phyloP scores from a whole-genome alignment of 2,113 vertebrate genomes.

The Eublepharis macularius region DNA sequence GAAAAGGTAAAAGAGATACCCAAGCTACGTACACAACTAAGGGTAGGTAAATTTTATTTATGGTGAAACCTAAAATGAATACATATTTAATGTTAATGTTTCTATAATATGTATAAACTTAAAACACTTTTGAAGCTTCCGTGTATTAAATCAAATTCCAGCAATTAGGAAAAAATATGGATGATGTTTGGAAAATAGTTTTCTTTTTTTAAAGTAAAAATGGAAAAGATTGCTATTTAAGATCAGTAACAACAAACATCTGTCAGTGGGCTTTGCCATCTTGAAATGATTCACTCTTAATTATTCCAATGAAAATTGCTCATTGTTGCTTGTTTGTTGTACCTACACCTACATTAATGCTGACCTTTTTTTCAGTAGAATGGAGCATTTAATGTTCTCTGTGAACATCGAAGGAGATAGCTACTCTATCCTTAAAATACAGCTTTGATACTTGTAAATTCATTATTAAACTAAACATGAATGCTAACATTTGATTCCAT shows the following conservation, averaged over 20 bases:
- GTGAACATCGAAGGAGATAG: background rate
- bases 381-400: background rate
- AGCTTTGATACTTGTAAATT: too few species aligned
- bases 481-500: too few species aligned
- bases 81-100: background rate
- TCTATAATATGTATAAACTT: background rate
- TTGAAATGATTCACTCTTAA: background rate
- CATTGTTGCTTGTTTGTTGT: background rate
- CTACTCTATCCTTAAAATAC: too few species aligned
- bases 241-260: background rate
- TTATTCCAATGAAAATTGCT: background rate
- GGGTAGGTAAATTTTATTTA: slow-evolving; percentile 73
- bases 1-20: slow-evolving; percentile 92
- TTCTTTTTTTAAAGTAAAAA: background rate
- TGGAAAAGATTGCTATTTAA: background rate
- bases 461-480: too few species aligned
- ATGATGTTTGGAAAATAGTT: background rate
- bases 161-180: background rate
- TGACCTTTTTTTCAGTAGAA: background rate
- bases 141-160: background rate
- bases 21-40: slow-evolving; percentile 83
- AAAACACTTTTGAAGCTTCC: background rate
- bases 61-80: background rate
- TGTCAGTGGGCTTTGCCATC: background rate
- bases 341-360: background rate